Evolutionary conservation across 2,797 vertebrate genomes (phyloP).

Genomic region (Pantherophis alleghaniensis): DNA sequence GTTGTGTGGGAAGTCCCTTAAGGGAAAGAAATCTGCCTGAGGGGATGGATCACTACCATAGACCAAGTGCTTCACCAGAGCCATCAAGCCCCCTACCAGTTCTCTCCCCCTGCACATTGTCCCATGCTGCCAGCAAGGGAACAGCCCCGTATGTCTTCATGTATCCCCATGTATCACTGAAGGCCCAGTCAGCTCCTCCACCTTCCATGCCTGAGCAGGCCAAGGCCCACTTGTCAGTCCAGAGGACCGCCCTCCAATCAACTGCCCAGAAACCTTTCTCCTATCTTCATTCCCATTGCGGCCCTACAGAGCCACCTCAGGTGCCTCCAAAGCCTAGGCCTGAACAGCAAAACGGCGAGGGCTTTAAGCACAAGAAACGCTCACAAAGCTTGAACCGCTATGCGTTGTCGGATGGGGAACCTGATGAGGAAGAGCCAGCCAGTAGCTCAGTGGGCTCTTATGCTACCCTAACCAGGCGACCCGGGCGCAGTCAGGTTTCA

Average conservation of each 20-base stretch:
- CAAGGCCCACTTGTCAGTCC: slow-evolving; percentile 36
- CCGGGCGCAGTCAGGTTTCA: slow-evolving; percentile 74
- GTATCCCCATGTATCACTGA: slow-evolving; percentile 76
- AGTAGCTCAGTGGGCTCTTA: slow-evolving; percentile 81
- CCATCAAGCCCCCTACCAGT: not conserved
- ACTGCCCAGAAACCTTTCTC: slow-evolving; percentile 73
- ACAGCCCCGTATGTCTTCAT: slow-evolving; percentile 73
- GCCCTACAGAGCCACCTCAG: not conserved
- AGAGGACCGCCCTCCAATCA: slow-evolving; percentile 53
- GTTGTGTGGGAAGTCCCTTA: slow-evolving; percentile 49
- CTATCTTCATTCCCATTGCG: slow-evolving; percentile 72
- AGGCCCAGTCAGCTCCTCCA: slow-evolving; percentile 58
- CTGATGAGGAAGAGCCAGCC: slow-evolving; percentile 80
- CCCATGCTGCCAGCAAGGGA: slow-evolving; percentile 77
- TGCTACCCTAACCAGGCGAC: slow-evolving; percentile 85
- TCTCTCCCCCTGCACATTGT: slow-evolving; percentile 65
- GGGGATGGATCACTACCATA: slow-evolving; percentile 76
- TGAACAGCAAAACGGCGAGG: not conserved
- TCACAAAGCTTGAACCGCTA: slow-evolving; percentile 85
- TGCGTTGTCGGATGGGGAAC: slow-evolving; percentile 85
- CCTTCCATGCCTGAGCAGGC: slow-evolving; percentile 52
- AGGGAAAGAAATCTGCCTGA: slow-evolving; percentile 88
- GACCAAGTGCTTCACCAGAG: not conserved
- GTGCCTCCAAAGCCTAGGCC: slow-evolving; percentile 40
- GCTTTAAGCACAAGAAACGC: slow-evolving; percentile 78